Evolutionary conservation across 2,888 invertebrate genomes (phyloP), one percentile per base, ranked within the genome.

Genomic region (Keiferia lycopersicella): DNA sequence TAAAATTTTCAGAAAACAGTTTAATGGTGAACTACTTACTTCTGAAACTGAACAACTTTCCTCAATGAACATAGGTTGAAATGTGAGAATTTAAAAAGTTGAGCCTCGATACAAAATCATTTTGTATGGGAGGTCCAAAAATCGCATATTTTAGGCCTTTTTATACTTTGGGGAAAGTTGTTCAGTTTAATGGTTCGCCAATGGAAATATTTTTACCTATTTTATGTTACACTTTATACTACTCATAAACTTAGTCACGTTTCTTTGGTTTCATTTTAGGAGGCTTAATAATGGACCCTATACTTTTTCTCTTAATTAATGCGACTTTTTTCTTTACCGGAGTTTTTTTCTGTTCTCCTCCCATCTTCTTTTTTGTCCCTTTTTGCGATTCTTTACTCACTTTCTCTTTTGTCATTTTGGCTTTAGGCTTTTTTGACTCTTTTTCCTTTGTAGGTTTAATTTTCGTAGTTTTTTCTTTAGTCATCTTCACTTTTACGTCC

Each of bases 251-350:
- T 51, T 22, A 51, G 10, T 51, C 51, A 12, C 51, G 51, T 11
- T 20, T 51, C 7, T 53, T 53, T 2, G 51, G 51, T 12, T 53
- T 53, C 51, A 53, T 53, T 7, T 53, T 53, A 3, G 51, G 51
- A 11, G 51, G 51, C 14, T 53, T 53, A 10, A 53, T 22, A 10
- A 53, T 53, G 22, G 51, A 53, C 6, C 51, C 51, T 26, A 53
- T 22, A 22, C 51, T 53, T 14, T 53, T 53, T 22, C 22, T 53
- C 26, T 12, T 53, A 12, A 53, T 22, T 14, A 53, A 14, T 1
- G 22, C 12, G 6, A 22, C 11, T 14, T 53, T 53, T 22, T 53
- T 53, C 22, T 53, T 53, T 2, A 14, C 26, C 12, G 51, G 51
- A 26, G 22, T 22, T 14, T 10, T n/a, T 7, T n/a, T n/a, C 8